Conservation (phyloP, 2,888 invertebrate species). For the Dione juno region DNA sequence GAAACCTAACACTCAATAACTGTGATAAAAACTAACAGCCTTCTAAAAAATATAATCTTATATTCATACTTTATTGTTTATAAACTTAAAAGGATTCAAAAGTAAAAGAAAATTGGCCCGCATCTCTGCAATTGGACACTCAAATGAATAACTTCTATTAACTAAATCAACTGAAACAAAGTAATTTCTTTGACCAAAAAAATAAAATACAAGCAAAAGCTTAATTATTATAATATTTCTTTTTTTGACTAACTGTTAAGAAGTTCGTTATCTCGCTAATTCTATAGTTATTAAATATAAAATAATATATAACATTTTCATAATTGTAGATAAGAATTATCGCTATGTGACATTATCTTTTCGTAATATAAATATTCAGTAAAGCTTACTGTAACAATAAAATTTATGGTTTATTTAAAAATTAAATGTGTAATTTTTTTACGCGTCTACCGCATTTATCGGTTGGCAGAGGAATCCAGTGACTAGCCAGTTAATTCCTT, state of each 20-base stretch:
- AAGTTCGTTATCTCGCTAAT: no score
- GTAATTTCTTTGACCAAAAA: background rate
- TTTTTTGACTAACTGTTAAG: no score
- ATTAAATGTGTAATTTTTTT: background rate
- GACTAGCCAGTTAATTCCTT: background rate
- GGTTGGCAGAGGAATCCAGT: background rate
- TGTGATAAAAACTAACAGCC: background rate
- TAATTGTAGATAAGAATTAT: background rate
- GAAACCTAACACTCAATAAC: background rate
- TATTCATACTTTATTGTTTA: background rate
- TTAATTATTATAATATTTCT: no score
- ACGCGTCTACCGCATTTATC: background rate
- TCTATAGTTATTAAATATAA: background rate
- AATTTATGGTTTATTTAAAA: background rate
- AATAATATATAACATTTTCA: conserved; percentile 3
- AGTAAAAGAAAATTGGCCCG: background rate
- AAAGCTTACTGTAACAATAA: conserved; percentile 9
- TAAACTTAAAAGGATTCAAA: background rate
- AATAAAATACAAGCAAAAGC: no score
- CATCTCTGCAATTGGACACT: background rate
- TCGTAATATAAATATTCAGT: background rate
- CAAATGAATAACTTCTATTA: no score
- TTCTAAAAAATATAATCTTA: background rate
- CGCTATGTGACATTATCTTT: conserved; percentile 1
- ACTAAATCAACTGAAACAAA: background rate